Base-by-base conservation (phyloP, 2,888 invertebrate genomes). In the Scaptomyza tumidula region DNA sequence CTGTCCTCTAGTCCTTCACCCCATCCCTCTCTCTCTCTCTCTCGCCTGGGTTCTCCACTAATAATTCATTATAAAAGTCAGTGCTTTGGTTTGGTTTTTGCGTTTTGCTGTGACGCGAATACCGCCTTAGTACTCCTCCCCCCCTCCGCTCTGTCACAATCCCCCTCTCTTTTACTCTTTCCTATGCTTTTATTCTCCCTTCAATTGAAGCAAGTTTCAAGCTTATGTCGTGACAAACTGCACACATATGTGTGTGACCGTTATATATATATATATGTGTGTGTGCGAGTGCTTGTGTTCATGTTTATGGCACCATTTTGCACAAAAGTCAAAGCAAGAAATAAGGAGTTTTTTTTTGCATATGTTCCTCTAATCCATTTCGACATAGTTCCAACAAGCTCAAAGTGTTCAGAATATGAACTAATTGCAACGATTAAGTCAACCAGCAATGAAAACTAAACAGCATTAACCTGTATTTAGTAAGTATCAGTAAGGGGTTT, bases 191-290 rank as follows among this genome's bases (percentile, higher is more conserved):
- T 10, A 24, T 11, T 41, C 48, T 24, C 49, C 43, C 37, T 43
- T 4, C 45, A 1, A 16, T 41, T 41, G 16, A 41, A 41, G 19
- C 55, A 68, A 68, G 68, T 62, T 70, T 60, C 63, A 57, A 73
- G 88, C 85, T 85, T 86, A 85, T 85, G 87, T 84, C 89, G 85
- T 88, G 85, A 88, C 85, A 88, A 86, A 88, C 87, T 88, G 86
- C 86, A 78, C 88, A 83, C 87, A 84, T 81, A 86, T 86, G 86
- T 84, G 79, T 60, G 43, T n/a, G 29, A 33, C 9, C 33, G 29
- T 60, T 60, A 69, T 43, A 52, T 59, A 13, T 46, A 33, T n/a
- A n/a, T n/a, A 41, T 49, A 54, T 10, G 43, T 56, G 49, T 52
- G 62, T 52, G 72, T 66, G 62, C 49, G 48, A 54, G 69, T 73